phyloP scores from a whole-genome alignment of 2,797 vertebrate genomes.

The Scolopax rusticola region DNA sequence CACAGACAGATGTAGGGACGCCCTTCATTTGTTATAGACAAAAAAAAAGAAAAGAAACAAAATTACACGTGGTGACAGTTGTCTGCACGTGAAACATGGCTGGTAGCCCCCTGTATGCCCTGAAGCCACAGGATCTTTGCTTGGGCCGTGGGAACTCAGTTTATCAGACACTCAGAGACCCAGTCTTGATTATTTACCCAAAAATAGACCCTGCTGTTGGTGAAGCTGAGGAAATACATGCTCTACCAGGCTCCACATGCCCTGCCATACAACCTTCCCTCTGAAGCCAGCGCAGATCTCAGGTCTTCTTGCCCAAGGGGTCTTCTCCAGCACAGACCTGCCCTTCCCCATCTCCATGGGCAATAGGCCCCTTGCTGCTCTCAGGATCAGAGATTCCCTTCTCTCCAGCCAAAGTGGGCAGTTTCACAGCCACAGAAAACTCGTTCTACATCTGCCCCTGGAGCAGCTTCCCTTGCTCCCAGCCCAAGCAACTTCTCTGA shows the following conservation, averaged over 20 bases:
- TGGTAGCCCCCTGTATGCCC: not conserved
- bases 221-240: not conserved
- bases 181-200: not conserved
- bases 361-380: not conserved
- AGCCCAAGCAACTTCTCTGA: not conserved
- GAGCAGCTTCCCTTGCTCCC: not conserved
- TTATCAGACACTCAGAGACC: not conserved
- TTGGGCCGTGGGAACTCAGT: not conserved
- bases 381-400: not conserved
- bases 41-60: not conserved
- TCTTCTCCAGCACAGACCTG: not conserved
- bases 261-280: not conserved
- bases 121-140: not conserved
- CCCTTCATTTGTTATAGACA: not conserved
- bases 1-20: slow-evolving; percentile 55
- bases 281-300: not conserved
- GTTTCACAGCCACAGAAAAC: not conserved
- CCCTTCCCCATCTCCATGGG: not conserved
- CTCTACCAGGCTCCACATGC: not conserved
- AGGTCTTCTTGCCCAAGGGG: not conserved
- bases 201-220: not conserved
- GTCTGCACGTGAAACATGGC: slow-evolving; percentile 14
- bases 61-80: slow-evolving; percentile 7
- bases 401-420: not conserved
- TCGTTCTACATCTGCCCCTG: not conserved